Evolutionary conservation across 1,140 invertebrate species (phyloP).

Genomic region (Drosophila kikkawai): DNA sequence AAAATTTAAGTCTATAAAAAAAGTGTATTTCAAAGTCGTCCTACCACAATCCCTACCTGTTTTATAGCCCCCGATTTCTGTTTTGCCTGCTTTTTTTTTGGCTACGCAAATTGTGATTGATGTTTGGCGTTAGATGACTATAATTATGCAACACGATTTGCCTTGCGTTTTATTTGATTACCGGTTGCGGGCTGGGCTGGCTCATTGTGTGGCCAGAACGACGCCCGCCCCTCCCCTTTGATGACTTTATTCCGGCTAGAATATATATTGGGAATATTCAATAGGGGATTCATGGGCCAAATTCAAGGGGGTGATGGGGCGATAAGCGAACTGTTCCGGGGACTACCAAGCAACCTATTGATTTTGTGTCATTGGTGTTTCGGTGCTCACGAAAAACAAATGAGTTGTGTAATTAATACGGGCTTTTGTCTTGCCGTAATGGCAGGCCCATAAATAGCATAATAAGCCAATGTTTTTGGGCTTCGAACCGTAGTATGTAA

Average conservation of each 20-base stretch:
- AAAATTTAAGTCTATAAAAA: too few relatives aligned
- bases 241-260: constrained; percentile 58
- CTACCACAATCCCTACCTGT: neutral
- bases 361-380: constrained; percentile 66
- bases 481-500: constrained; percentile 4
- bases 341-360: constrained; percentile 46
- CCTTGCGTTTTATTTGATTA: constrained; percentile 78
- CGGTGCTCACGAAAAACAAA: constrained; percentile 58
- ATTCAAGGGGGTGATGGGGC: neutral
- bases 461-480: constrained; percentile 64
- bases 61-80: neutral
- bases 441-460: constrained; percentile 71
- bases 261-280: neutral
- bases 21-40: neutral
- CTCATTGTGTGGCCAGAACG: constrained; percentile 35
- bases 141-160: constrained; percentile 73
- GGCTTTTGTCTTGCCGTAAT: constrained; percentile 70
- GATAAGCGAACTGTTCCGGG: constrained; percentile 24
- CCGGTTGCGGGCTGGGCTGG: constrained; percentile 29
- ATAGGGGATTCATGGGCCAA: neutral
- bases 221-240: constrained; percentile 30
- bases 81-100: neutral
- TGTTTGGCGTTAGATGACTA: constrained; percentile 61
- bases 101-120: constrained; percentile 67
- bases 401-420: constrained; percentile 81